Evolutionary conservation across 2,888 invertebrate genomes (phyloP).

Genomic region (Acronicta leporina): DNA sequence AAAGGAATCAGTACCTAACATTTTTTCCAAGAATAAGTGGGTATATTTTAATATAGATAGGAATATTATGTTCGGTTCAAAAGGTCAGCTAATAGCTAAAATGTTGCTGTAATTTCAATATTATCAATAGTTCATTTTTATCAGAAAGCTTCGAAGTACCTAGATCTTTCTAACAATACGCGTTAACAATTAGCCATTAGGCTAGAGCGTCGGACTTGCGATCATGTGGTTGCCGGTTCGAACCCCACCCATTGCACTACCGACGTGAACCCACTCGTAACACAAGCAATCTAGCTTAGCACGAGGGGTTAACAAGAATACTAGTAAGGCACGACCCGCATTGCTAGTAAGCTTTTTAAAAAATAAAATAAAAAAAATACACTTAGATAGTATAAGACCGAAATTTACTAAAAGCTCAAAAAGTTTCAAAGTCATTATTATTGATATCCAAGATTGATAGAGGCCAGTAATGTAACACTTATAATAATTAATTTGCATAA

Average conservation of each 20-base stretch:
- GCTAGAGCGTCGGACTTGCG: too few relatives aligned
- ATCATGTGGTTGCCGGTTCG: too few relatives aligned
- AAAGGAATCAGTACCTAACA: not conserved
- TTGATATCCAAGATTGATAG: slow-evolving; percentile 56
- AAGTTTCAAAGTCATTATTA: slow-evolving; percentile 45
- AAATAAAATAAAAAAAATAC: too few relatives aligned
- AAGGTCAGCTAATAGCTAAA: slow-evolving; percentile 14
- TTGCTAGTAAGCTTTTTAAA: too few relatives aligned
- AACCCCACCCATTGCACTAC: too few relatives aligned
- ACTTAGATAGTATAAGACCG: slow-evolving; percentile 14
- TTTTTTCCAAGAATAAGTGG: not conserved
- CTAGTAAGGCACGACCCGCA: too few relatives aligned
- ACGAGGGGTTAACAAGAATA: too few relatives aligned
- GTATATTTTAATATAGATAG: too few relatives aligned
- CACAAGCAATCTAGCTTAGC: too few relatives aligned
- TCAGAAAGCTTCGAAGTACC: slow-evolving; percentile 33
- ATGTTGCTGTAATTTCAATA: slow-evolving; percentile 25
- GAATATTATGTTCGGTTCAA: not conserved
- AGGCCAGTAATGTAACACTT: slow-evolving; percentile 36
- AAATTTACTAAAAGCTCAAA: slow-evolving; percentile 47
- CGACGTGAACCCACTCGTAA: too few relatives aligned
- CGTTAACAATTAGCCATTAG: too few relatives aligned
- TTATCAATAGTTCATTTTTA: slow-evolving; percentile 33
- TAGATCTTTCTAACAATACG: too few relatives aligned
- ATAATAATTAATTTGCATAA: slow-evolving; percentile 34